Percentiles rank a stretch among this genome's conserved stretches.
Evolutionary conservation across 2,797 vertebrate species (phyloP).

Genomic region (Scarus forsteni): DNA sequence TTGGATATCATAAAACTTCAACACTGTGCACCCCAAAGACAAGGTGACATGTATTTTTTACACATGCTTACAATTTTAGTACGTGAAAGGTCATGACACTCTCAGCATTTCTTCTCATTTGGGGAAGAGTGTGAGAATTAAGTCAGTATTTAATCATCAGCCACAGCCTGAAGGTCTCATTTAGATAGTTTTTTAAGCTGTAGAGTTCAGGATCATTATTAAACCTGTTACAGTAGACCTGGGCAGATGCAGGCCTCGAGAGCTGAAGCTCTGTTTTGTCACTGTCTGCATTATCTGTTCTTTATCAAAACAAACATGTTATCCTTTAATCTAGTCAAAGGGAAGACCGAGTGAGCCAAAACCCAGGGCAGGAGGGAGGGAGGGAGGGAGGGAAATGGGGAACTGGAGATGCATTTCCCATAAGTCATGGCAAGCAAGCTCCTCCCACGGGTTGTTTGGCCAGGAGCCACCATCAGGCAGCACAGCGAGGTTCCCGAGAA

Average conservation of each 20-base stretch:
- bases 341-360: slow-evolving; percentile 39
- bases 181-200: neutral
- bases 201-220: neutral
- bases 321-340: slow-evolving; percentile 51
- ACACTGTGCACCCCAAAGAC: too few relatives aligned
- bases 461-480: slow-evolving; percentile 58
- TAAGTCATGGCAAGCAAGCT: slow-evolving; percentile 79
- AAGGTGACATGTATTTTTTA: too few relatives aligned
- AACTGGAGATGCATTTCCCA: slow-evolving; percentile 85
- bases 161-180: neutral
- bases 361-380: slow-evolving; percentile 33
- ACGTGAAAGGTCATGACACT: too few relatives aligned
- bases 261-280: slow-evolving; percentile 6
- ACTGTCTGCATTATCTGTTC: slow-evolving; percentile 4
- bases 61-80: too few relatives aligned
- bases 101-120: too few relatives aligned
- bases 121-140: too few relatives aligned
- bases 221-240: neutral
- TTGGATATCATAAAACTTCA: too few relatives aligned
- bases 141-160: too few relatives aligned
- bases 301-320: slow-evolving; percentile 37
- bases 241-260: neutral
- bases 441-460: slow-evolving; percentile 67
- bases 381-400: slow-evolving; percentile 73
- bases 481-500: slow-evolving; percentile 35